Conservation (phyloP, 2,113 vertebrate species). For the Notechis scutatus region DNA sequence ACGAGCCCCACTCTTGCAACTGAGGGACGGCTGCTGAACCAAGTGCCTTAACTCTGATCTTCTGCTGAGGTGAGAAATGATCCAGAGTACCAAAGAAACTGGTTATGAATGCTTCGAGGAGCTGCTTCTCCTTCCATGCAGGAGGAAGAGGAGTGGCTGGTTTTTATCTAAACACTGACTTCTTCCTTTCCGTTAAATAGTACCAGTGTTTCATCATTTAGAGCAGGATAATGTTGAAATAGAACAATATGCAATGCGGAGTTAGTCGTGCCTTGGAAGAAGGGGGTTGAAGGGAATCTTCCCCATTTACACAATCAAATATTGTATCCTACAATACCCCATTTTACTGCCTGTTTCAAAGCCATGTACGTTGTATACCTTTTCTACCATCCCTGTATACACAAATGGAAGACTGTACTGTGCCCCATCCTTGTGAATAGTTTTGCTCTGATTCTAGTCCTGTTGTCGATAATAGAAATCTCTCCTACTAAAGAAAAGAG, state of each 20-base stretch:
- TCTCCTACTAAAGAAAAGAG: not conserved
- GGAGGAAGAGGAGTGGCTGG: not conserved
- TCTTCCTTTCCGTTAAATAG: not conserved
- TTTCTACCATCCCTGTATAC: not conserved
- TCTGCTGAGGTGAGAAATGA: not conserved
- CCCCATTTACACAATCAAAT: not conserved
- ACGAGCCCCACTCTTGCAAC: not conserved
- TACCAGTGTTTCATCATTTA: not conserved
- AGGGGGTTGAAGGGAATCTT: not conserved
- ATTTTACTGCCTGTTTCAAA: not conserved
- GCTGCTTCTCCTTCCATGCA: not conserved
- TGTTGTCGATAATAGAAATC: not conserved
- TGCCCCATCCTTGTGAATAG: not conserved
- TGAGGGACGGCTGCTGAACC: conserved; percentile 13
- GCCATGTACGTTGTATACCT: not conserved
- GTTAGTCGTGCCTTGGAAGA: conserved; percentile 28
- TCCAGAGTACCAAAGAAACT: conserved; percentile 1
- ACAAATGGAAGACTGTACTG: not conserved
- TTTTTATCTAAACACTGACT: not conserved
- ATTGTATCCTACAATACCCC: not conserved
- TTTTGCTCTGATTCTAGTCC: not conserved
- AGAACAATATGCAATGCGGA: conserved; percentile 30
- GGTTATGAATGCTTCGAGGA: not conserved
- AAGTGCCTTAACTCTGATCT: conserved; percentile 29
- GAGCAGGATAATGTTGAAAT: not conserved